These are phyloP conservation scores for Cherax destructor DNA, from an alignment of 1,140 invertebrate species.

Conservation along the genomic window DNA sequence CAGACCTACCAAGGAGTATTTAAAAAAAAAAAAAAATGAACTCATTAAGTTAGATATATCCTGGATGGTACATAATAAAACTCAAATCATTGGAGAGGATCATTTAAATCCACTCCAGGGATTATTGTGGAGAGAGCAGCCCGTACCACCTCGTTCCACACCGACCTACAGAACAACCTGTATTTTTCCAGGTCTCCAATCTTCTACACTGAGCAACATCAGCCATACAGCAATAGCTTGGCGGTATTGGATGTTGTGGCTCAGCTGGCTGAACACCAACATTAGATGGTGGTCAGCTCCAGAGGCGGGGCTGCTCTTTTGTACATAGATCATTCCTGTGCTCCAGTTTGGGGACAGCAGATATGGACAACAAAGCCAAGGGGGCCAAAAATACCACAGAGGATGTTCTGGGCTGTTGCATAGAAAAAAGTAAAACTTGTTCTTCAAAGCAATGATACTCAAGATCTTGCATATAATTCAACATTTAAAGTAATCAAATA, in stretches of 20 bases:
- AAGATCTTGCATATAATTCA: neutral
- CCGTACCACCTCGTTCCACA: constrained; percentile 18
- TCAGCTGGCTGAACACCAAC: neutral
- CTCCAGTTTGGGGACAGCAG: constrained; percentile 49
- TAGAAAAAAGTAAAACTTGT: neutral
- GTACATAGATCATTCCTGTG: constrained; percentile 63
- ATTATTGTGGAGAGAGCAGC: constrained; percentile 36
- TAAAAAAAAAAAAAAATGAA: constrained; percentile 5
- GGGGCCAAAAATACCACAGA: constrained; percentile 10
- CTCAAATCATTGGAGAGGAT: neutral
- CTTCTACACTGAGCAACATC: neutral
- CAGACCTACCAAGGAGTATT: constrained; percentile 9
- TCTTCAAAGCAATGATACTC: neutral
- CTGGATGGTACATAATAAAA: constrained; percentile 4
- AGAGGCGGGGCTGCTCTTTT: constrained; percentile 50
- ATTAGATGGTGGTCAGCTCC: constrained; percentile 14
- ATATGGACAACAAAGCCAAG: constrained; percentile 39
- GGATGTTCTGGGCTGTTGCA: constrained; percentile 5
- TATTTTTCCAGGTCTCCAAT: constrained; percentile 28
- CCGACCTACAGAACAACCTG: constrained; percentile 40
- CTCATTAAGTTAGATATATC: neutral
- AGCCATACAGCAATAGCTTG: neutral
- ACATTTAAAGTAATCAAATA: neutral
- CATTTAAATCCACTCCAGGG: constrained; percentile 18
- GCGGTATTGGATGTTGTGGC: neutral